These are phyloP conservation scores for Athrips mouffetella DNA, from an alignment of 2,888 invertebrate species.

Conservation along the genomic window DNA sequence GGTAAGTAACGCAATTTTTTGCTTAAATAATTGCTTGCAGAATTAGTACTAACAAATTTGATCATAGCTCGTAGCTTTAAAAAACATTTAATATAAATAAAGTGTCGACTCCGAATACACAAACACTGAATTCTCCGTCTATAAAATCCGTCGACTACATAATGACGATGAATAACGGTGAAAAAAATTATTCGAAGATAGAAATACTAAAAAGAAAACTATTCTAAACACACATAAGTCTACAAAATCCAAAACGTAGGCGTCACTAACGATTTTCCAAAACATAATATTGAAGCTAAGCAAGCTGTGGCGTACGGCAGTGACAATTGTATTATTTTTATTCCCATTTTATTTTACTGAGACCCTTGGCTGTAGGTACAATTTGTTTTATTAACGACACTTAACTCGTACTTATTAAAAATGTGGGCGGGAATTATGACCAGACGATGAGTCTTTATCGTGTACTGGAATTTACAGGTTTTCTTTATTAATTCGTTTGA, in stretches of 20 bases:
- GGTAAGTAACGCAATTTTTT: too few relatives aligned
- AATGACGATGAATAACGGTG: too few relatives aligned
- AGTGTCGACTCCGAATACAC: too few relatives aligned
- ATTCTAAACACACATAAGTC: neutral
- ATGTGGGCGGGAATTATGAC: constrained; percentile 58
- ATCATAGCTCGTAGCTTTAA: too few relatives aligned
- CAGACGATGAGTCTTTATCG: constrained; percentile 28
- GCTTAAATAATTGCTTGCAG: too few relatives aligned
- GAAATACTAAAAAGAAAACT: neutral
- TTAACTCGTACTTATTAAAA: constrained; percentile 68
- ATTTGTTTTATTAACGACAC: constrained; percentile 73
- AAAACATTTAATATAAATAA: too few relatives aligned
- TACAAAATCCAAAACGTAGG: constrained; percentile 40
- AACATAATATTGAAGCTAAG: constrained; percentile 53
- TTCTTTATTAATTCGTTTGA: neutral
- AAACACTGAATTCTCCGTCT: too few relatives aligned
- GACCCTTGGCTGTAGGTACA: constrained; percentile 36
- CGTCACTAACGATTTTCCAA: constrained; percentile 70
- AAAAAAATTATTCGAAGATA: too few relatives aligned
- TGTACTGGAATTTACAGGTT: constrained; percentile 19
- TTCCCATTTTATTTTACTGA: constrained; percentile 32
- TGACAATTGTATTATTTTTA: constrained; percentile 48
- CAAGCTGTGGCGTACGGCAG: constrained; percentile 41
- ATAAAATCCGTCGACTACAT: too few relatives aligned
- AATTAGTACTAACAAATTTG: too few relatives aligned